Evolutionary conservation across 2,888 invertebrate species (phyloP).

Genomic region (Octodonta nipae): DNA sequence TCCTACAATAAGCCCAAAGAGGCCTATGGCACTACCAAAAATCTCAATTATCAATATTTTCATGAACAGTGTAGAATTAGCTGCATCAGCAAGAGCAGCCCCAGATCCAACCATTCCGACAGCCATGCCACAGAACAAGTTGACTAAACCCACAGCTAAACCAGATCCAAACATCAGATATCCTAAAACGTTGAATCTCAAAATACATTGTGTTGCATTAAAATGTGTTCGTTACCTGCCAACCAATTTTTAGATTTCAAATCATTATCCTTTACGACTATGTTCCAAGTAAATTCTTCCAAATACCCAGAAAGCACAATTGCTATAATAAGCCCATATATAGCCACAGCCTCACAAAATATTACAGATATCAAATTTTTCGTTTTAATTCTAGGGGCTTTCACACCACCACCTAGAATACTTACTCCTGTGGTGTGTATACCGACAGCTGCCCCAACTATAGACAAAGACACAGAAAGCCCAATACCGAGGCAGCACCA

Average conservation of each 20-base stretch:
- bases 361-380: conserved; percentile 99
- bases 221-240: conserved; percentile 32
- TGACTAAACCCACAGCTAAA: conserved; percentile 85
- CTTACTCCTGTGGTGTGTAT: conserved; percentile 94
- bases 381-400: conserved; percentile 96
- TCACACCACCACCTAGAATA: conserved; percentile 95
- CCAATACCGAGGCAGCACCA: conserved; percentile 92
- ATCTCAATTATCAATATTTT: conserved; percentile 98
- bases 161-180: conserved; percentile 95
- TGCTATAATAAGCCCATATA: conserved; percentile 96
- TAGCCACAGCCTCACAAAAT: conserved; percentile 99
- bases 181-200: conserved; percentile 41
- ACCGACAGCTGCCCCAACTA: conserved; percentile 89
- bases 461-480: conserved; percentile 83
- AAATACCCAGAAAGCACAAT: conserved; percentile 82
- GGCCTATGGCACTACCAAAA: conserved; percentile 96
- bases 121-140: conserved; percentile 88
- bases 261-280: conserved; percentile 25
- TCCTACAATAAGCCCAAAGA: conserved; percentile 96
- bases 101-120: conserved; percentile 98
- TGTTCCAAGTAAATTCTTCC: conserved; percentile 39
- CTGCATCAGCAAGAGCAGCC: conserved; percentile 95
- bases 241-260: conserved; percentile 58
- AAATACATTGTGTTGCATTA: background rate
- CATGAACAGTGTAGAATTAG: conserved; percentile 89